Evolutionary conservation across 2,888 invertebrate species (phyloP).

Genomic region (Oscheius sp.): DNA sequence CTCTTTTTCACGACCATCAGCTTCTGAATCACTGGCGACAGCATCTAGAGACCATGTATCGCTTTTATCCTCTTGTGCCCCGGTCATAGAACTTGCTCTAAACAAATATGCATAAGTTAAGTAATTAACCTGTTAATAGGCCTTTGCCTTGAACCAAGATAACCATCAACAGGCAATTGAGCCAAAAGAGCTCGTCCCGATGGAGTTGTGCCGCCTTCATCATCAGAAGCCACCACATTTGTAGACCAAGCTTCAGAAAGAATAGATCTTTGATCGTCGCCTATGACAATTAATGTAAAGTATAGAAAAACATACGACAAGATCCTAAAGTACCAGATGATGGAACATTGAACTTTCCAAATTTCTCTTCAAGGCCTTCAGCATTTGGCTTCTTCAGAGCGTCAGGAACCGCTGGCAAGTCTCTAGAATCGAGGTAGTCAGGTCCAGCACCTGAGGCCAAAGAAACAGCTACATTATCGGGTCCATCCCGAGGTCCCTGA

Average conservation of each 20-base stretch:
- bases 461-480: slow-evolving; percentile 29
- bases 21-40: slow-evolving; percentile 90
- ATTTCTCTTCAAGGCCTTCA: slow-evolving; percentile 95
- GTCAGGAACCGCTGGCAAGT: slow-evolving; percentile 70
- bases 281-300: slow-evolving; percentile 71
- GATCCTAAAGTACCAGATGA: slow-evolving; percentile 54
- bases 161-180: slow-evolving; percentile 17
- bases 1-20: slow-evolving; percentile 39
- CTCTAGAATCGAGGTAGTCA: slow-evolving; percentile 28
- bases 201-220: slow-evolving; percentile 73
- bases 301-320: slow-evolving; percentile 27
- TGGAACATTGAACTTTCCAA: slow-evolving; percentile 96
- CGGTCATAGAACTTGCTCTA: slow-evolving; percentile 28
- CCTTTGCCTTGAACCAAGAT: slow-evolving; percentile 17
- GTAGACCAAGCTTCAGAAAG: slow-evolving; percentile 99
- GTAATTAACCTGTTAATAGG: slow-evolving; percentile 27
- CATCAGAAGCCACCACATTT: slow-evolving; percentile 94
- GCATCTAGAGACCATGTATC: slow-evolving; percentile 98
- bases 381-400: slow-evolving; percentile 79
- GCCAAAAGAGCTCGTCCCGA: slow-evolving; percentile 16
- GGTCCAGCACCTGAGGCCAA: slow-evolving; percentile 38
- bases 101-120: not conserved
- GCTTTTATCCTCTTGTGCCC: slow-evolving; percentile 51
- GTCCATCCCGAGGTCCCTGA: slow-evolving; percentile 22
- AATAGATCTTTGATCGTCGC: slow-evolving; percentile 93